Percentiles rank a stretch among this genome's conserved stretches.
phyloP scores from a whole-genome alignment of 2,888 invertebrate genomes.

The Hemistola chrysoprasaria region DNA sequence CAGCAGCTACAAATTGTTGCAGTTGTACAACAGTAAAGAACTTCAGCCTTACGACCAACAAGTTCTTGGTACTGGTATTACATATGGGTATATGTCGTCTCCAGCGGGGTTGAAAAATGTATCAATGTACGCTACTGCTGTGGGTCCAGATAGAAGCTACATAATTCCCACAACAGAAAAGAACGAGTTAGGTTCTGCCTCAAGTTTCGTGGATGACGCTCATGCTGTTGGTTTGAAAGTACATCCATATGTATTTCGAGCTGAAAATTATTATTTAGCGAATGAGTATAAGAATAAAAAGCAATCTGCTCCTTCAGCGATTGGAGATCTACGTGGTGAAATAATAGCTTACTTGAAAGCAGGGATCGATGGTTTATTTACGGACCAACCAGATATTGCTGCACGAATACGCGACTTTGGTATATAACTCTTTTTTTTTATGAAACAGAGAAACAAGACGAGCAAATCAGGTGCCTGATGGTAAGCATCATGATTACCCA shows the following conservation, averaged over 20 bases:
- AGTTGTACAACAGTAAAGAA: constrained; percentile 49
- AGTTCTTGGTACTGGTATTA: constrained; percentile 46
- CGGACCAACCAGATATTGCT: constrained; percentile 66
- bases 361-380: constrained; percentile 69
- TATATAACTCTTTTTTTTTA: no score
- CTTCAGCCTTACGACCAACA: constrained; percentile 58
- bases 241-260: constrained; percentile 70
- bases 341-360: constrained; percentile 56
- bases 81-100: constrained; percentile 64
- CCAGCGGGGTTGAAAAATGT: constrained; percentile 58
- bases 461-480: no score
- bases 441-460: no score
- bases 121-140: constrained; percentile 64
- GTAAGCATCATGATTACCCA: no score
- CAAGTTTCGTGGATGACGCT: constrained; percentile 60
- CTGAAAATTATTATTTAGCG: constrained; percentile 65
- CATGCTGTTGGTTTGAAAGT: constrained; percentile 62
- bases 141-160: constrained; percentile 66
- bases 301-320: constrained; percentile 33
- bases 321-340: constrained; percentile 59
- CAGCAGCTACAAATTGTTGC: constrained; percentile 57
- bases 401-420: constrained; percentile 33
- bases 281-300: constrained; percentile 48
- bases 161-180: constrained; percentile 61
- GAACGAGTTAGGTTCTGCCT: constrained; percentile 50